Conservation (phyloP, 2,113 vertebrate genomes). For the Tor tambroides region DNA sequence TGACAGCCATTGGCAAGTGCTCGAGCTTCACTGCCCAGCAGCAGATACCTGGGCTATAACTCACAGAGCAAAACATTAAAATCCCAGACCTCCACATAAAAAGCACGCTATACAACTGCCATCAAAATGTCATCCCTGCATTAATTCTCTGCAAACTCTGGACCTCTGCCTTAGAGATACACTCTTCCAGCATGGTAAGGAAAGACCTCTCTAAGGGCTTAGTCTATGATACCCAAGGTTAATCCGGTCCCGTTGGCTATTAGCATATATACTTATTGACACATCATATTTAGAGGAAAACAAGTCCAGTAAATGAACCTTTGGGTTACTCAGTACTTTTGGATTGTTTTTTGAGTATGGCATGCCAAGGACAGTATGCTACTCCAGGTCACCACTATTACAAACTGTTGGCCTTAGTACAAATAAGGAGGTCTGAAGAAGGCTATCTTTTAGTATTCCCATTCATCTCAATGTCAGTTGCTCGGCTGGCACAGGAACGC, state of each 20-base stretch:
- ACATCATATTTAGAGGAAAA: slow-evolving; percentile 19
- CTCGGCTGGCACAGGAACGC: not conserved
- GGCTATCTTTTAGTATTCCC: slow-evolving; percentile 13
- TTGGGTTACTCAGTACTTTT: slow-evolving; percentile 5
- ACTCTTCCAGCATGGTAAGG: slow-evolving; percentile 44
- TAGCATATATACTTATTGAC: slow-evolving; percentile 57
- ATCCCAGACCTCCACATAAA: slow-evolving; percentile 69
- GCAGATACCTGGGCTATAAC: slow-evolving; percentile 67
- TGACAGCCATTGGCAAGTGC: slow-evolving; percentile 69
- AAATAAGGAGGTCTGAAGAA: slow-evolving; percentile 4
- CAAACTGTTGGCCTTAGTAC: not conserved
- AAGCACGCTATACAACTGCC: slow-evolving; percentile 64
- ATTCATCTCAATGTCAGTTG: not conserved
- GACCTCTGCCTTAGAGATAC: slow-evolving; percentile 48
- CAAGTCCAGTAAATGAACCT: slow-evolving; percentile 13
- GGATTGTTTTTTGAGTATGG: slow-evolving; percentile 3
- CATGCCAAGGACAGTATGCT: slow-evolving; percentile 28
- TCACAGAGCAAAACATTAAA: slow-evolving; percentile 62
- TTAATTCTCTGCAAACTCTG: slow-evolving; percentile 64
- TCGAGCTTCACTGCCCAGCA: slow-evolving; percentile 62
- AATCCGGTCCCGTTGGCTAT: slow-evolving; percentile 34
- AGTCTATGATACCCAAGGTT: not conserved
- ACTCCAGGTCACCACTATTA: slow-evolving; percentile 14
- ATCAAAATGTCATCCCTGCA: slow-evolving; percentile 73
- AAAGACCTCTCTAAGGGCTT: slow-evolving; percentile 39